Percentiles rank a stretch among this genome's conserved stretches.
Evolutionary conservation across 2,113 vertebrate species (phyloP).

Genomic region (Sinosuthora webbiana): DNA sequence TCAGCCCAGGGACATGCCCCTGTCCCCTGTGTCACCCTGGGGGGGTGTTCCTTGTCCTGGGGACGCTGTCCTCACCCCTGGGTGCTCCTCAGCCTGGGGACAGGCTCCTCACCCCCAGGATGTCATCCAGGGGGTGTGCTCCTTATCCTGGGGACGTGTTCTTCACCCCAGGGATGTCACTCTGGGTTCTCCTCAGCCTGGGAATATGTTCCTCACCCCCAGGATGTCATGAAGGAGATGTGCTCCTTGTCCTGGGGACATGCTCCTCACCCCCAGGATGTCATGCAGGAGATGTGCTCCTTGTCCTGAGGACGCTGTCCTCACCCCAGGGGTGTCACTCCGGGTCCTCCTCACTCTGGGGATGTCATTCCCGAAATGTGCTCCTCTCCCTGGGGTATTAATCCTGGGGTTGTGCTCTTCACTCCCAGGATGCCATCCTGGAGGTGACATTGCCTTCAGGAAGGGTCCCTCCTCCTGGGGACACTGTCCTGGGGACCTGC

Average conservation of each 20-base stretch:
- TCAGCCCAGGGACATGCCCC: neutral
- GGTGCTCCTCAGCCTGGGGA: neutral
- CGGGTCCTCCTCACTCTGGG: no score
- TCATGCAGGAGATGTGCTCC: neutral
- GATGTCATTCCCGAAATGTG: no score
- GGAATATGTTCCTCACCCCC: neutral
- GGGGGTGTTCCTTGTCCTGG: neutral
- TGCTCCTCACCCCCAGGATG: no score
- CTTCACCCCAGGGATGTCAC: neutral
- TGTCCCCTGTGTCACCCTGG: neutral
- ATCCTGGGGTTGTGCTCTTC: no score
- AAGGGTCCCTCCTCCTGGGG: no score
- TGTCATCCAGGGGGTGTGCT: neutral
- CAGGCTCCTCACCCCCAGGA: rapidly evolving
- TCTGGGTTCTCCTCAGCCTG: rapidly evolving
- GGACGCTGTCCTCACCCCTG: neutral
- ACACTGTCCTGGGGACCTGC: no score
- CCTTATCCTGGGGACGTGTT: neutral
- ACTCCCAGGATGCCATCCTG: no score
- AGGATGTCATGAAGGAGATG: no score
- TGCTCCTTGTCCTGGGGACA: rapidly evolving
- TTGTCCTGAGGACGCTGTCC: neutral
- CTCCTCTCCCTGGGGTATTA: no score
- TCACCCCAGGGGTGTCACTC: no score
- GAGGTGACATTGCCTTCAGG: no score